Evolutionary conservation across 2,113 vertebrate genomes (phyloP), one percentile per base, ranked within the genome.

Genomic region (Bagarius yarrelli): DNA sequence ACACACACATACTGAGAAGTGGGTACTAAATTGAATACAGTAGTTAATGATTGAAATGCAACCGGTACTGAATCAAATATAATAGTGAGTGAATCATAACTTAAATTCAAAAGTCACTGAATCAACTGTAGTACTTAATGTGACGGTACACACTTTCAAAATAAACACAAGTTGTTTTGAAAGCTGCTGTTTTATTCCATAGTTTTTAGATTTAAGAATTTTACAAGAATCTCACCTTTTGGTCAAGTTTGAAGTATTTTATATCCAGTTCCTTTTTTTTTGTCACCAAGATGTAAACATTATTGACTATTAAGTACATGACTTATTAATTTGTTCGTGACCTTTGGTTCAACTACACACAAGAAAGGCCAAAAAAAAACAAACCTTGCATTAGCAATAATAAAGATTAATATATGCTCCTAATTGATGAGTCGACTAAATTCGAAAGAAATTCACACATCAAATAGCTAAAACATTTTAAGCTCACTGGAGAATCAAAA

Each of bases 241-340:
- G 52, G 34, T 69, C 64, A 79, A 79, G 66, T 79, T 79, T 25
- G n/a, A 67, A 5, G 21, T 59, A n/a, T 47, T 78, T 67, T 25
- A 47, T 70, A 25, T 79, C 78, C 66, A 70, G 78, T 79, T 71
- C 16, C n/a, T 72, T 30, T 70, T 23, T 25, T 12, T 79, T 79
- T 57, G 32, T 15, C 53, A 19, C 19, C 64, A 59, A 44, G 78
- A 80, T 80, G 78, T 71, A 71, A 80, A 71, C 78, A 71, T 71
- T 72, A 72, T 32, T 30, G 47, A 72, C 69, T 72, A 19, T 25
- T 12, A 21, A 72, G 18, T 72, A 59, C 55, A 70, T 80, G 11
- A 60, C 50, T 50, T 71, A 66, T 19, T 71, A 47, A 71, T 80
- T 30, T 71, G 55, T 60, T 59, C 36, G 9, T 71, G 36, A 80